Conservation (phyloP, 2,113 vertebrate species). For the Drymodes brunneopygia region DNA sequence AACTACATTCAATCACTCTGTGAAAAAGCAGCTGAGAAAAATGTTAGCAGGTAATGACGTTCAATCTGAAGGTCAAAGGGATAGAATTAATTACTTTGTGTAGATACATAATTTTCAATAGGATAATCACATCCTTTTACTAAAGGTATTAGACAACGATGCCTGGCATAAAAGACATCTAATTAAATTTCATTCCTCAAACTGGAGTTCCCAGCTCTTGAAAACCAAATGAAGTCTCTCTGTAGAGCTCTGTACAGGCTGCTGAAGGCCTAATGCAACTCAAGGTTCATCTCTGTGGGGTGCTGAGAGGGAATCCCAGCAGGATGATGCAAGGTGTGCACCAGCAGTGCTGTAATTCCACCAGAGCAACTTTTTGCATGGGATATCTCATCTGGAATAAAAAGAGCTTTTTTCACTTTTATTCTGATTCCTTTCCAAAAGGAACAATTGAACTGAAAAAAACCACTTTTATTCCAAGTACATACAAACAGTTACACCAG, state of each 20-base stretch:
- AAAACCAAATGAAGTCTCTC: neutral
- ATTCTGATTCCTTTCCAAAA: neutral
- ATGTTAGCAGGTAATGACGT: neutral
- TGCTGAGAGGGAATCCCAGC: neutral
- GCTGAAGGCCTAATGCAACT: neutral
- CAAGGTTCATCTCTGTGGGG: neutral
- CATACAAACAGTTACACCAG: neutral
- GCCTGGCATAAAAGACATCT: neutral
- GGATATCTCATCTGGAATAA: neutral
- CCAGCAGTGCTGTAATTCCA: neutral
- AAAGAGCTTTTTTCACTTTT: neutral
- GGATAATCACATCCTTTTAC: neutral
- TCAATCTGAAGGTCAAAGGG: neutral
- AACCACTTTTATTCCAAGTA: neutral
- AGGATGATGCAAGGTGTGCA: fast-evolving
- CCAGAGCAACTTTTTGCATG: neutral
- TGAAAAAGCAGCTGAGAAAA: neutral
- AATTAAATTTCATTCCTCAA: neutral
- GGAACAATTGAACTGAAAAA: neutral
- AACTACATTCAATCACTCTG: neutral
- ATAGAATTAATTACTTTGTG: neutral
- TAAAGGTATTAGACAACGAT: neutral
- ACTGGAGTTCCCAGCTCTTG: neutral
- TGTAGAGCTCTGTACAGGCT: neutral
- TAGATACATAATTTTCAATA: neutral